phyloP scores from a whole-genome alignment of 2,113 vertebrate genomes.

The Cephalopterus ornatus region DNA sequence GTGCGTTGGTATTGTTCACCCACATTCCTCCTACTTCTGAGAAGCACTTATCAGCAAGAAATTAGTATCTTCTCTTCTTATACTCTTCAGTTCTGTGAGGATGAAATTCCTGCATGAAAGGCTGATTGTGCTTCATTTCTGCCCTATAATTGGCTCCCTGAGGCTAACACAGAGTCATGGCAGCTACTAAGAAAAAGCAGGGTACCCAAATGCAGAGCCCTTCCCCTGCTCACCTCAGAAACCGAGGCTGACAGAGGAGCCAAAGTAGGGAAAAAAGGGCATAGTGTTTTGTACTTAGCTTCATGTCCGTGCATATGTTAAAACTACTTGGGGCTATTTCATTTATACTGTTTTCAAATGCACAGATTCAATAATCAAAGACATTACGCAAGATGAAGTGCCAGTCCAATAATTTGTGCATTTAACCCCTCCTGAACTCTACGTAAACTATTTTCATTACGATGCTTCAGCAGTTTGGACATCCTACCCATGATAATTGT shows the following conservation, averaged over 20 bases:
- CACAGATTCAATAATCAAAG: not conserved
- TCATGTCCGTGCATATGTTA: not conserved
- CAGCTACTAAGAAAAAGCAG: not conserved
- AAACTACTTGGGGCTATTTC: not conserved
- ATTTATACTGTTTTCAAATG: not conserved
- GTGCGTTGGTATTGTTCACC: fast-evolving
- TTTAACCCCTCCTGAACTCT: not conserved
- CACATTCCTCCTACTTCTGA: not conserved
- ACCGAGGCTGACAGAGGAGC: not conserved
- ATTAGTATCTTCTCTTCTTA: not conserved
- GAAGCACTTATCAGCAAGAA: not conserved
- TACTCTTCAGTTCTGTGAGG: not conserved
- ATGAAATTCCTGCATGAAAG: slow-evolving; percentile 1
- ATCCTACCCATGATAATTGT: not conserved
- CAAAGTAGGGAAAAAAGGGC: not conserved
- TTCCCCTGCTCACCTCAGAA: not conserved
- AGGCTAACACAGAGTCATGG: not conserved
- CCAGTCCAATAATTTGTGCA: fast-evolving
- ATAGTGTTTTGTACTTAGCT: not conserved
- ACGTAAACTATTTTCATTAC: not conserved
- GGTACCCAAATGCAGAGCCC: not conserved
- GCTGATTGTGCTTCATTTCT: not conserved
- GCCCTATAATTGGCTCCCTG: slow-evolving; percentile 27
- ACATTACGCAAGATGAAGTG: not conserved
- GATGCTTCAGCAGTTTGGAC: not conserved